Evolutionary conservation across 2,113 vertebrate species (phyloP).

Genomic region (Pithys albifrons): DNA sequence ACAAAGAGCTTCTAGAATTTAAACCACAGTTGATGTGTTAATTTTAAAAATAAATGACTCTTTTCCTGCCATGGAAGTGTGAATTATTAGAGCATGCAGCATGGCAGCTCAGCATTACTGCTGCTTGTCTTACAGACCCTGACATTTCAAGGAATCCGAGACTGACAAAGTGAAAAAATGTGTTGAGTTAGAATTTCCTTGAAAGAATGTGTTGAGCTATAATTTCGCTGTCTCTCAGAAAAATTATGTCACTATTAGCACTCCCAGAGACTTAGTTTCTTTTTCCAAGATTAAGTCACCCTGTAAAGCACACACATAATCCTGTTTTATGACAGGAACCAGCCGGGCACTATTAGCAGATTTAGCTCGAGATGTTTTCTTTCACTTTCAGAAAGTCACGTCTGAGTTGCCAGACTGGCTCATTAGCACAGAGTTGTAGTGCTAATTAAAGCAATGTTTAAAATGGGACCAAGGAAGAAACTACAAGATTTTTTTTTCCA

Average conservation of each 20-base stretch:
- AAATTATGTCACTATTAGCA: not conserved
- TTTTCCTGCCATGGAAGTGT: not conserved
- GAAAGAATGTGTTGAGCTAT: not conserved
- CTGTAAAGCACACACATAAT: not conserved
- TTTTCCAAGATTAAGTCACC: not conserved
- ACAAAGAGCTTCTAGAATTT: not conserved
- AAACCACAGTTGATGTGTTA: not conserved
- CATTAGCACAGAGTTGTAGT: not conserved
- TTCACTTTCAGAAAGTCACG: constrained; percentile 23
- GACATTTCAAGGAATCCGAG: not conserved
- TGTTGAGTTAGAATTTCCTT: not conserved
- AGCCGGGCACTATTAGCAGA: not conserved
- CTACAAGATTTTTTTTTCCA: not conserved
- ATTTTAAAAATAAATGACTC: not conserved
- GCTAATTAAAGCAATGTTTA: not conserved
- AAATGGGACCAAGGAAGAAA: not conserved
- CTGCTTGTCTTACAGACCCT: not conserved
- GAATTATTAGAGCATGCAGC: not conserved
- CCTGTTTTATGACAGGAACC: not conserved
- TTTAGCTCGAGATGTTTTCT: constrained; percentile 10
- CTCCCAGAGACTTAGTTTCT: not conserved
- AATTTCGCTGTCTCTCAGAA: not conserved
- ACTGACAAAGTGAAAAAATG: not conserved
- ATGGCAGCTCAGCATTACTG: not conserved
- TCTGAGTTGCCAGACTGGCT: not conserved